Evolutionary conservation across 2,113 vertebrate species (phyloP).

Genomic region (Tapirus terrestris): DNA sequence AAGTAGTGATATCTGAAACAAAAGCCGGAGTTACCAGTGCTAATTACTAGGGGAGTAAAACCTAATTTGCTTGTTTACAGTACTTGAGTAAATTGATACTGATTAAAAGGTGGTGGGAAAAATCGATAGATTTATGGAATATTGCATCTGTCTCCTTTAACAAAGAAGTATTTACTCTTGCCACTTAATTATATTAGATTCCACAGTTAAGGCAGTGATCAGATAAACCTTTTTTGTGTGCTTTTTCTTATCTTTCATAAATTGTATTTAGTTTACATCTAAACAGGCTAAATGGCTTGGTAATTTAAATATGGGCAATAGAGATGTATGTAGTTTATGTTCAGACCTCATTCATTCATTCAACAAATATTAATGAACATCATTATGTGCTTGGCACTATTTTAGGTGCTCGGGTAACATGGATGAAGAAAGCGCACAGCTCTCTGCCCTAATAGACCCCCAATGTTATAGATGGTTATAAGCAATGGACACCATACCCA

Average conservation of each 20-base stretch:
- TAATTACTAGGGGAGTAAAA: not conserved
- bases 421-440: not conserved
- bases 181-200: not conserved
- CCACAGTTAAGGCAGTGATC: not conserved
- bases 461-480: not conserved
- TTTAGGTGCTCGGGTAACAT: not conserved
- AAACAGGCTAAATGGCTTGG: not conserved
- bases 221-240: not conserved
- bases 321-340: not conserved
- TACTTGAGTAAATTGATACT: not conserved
- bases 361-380: not conserved
- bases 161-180: not conserved
- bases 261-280: not conserved
- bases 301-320: not conserved
- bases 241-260: not conserved
- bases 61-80: not conserved
- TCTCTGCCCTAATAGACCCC: not conserved
- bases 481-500: not conserved
- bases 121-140: not conserved
- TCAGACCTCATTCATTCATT: not conserved
- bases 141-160: not conserved
- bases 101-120: not conserved
- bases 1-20: not conserved
- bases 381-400: not conserved
- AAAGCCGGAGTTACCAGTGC: not conserved